Base-by-base conservation (phyloP, 2,113 vertebrate species). In the Thermophis baileyi region DNA sequence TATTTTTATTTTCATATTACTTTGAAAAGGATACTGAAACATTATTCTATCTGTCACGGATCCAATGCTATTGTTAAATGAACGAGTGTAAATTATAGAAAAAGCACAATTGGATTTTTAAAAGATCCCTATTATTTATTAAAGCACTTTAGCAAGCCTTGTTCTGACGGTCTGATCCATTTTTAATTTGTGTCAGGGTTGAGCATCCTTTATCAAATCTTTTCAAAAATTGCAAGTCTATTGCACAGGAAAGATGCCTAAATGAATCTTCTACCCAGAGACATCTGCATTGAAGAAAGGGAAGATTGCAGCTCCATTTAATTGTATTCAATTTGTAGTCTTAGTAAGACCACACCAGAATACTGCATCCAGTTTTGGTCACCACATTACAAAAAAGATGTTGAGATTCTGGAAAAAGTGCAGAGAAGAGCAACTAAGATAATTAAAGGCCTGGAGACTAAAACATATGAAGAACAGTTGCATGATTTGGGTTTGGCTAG, bases 131-230 rank as follows among this genome's bases (percentile, higher is more conserved):
- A 51, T 91, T 96, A 94, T 95, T 96, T 95, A 95, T 94, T 94
- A 96, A 95, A 89, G 90, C 63, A 30, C 92, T 93, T 95, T 89
- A 85, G 88, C 51, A 93, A 85, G 89, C 87, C 93, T 94, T 92
- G 92, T 94, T 96, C 95, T 91, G 92, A 93, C 50, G 89, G 94
- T 53, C 89, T 92, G 92, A 97, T 93, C 92, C 91, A 92, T 93
- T 95, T 94, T 96, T 96, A 94, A 96, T 96, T 92, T 95, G 94
- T 60, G 91, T 94, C 89, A 85, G n/a, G 94, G 93, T 92, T 95
- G 91, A 94, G 90, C 92, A 89, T 93, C 55, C 92, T 94, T 91
- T 95, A 94, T 96, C 92, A 94, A 92, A 47, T 46, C 44, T 55
- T 92, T 95, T 92, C 95, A 94, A 93, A 87, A 96, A 93, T 81